phyloP scores from a whole-genome alignment of 2,113 vertebrate species.

The Menura novaehollandiae region DNA sequence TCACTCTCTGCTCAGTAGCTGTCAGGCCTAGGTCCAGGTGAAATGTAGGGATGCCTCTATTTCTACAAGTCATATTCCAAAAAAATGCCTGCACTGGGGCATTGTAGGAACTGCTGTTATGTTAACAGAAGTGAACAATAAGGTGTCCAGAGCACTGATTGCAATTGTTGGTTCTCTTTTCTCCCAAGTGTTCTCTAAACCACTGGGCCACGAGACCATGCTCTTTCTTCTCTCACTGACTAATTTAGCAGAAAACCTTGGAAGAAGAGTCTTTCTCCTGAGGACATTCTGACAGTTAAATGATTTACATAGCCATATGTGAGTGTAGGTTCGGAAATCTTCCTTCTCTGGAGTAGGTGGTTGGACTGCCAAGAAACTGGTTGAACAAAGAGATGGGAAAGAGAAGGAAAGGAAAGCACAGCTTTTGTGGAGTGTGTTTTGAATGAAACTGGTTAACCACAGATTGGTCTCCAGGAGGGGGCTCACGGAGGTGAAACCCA shows the following conservation, averaged over 20 bases:
- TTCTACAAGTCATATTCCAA: neutral
- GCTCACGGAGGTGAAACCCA: neutral
- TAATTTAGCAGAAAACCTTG: neutral
- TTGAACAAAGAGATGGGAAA: neutral
- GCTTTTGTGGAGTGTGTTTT: neutral
- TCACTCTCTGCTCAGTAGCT: neutral
- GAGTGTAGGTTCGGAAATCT: neutral
- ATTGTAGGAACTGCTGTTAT: neutral
- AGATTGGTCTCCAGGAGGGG: too few species aligned
- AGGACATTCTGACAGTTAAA: neutral
- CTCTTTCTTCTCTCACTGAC: neutral
- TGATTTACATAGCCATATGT: neutral
- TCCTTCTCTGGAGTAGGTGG: neutral
- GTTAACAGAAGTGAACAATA: neutral
- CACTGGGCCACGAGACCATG: accelerated
- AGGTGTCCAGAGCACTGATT: neutral
- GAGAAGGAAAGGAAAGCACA: neutral
- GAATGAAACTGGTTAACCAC: neutral
- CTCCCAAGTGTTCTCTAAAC: neutral
- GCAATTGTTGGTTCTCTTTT: neutral
- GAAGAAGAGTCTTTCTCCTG: neutral
- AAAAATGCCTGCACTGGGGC: neutral
- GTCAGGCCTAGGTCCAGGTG: neutral
- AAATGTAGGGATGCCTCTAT: neutral
- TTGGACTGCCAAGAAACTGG: neutral